A percentile compares a stretch with the other conserved stretches of the same genome.
These are phyloP conservation scores for Eupeodes luniger DNA, from an alignment of 2,888 invertebrate species.

Conservation along the genomic window DNA sequence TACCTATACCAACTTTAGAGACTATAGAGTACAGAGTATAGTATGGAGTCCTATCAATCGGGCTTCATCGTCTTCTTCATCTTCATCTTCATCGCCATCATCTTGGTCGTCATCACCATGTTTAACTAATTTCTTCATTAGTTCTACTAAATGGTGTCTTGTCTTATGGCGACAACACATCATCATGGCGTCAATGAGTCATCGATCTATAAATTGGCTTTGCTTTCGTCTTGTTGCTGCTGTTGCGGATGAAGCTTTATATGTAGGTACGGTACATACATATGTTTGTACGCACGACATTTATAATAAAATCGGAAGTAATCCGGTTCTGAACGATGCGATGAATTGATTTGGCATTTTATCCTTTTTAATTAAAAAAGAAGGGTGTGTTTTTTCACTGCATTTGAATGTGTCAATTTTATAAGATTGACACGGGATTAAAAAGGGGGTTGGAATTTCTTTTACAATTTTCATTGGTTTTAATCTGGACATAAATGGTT, in stretches of 20 bases:
- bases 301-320: conserved; percentile 41
- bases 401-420: conserved; percentile 20
- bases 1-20: not conserved
- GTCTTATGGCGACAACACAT: conserved; percentile 71
- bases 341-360: conserved; percentile 42
- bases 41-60: not conserved
- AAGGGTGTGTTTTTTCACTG: conserved; percentile 3
- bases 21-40: too few relatives aligned
- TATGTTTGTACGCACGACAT: not conserved
- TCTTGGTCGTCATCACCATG: conserved; percentile 65
- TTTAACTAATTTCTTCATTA: conserved; percentile 71
- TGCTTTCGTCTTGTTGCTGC: conserved; percentile 16
- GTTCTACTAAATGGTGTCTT: conserved; percentile 67
- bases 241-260: not conserved
- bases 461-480: not conserved
- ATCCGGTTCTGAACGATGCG: conserved; percentile 48
- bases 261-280: not conserved
- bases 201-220: conserved; percentile 67
- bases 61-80: conserved; percentile 2
- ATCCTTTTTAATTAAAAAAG: conserved; percentile 27
- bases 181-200: conserved; percentile 71
- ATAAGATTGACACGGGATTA: not conserved
- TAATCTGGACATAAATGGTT: not conserved
- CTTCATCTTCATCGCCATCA: conserved; percentile 44
- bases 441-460: not conserved